These are phyloP conservation scores for Lepidochrysops patricia DNA, from an alignment of 2,888 invertebrate species.

Conservation along the genomic window DNA sequence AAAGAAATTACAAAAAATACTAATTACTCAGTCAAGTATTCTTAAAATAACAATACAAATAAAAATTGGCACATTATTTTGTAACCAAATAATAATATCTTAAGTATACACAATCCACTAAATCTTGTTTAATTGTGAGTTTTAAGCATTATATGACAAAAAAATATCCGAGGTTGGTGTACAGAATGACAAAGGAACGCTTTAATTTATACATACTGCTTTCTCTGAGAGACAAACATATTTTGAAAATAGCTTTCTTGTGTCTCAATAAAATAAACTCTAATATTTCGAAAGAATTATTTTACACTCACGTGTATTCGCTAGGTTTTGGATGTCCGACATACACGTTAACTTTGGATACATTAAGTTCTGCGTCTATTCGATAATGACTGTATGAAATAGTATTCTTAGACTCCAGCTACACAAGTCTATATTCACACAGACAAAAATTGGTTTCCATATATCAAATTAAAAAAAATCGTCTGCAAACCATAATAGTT, in stretches of 20 bases:
- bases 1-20: slow-evolving; percentile 23
- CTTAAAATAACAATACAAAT: slow-evolving; percentile 23
- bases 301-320: too few species aligned
- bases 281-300: too few species aligned
- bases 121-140: slow-evolving; percentile 16
- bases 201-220: not conserved
- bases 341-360: not conserved
- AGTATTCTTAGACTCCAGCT: not conserved
- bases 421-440: too few species aligned
- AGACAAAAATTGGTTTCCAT: not conserved
- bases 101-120: slow-evolving; percentile 10
- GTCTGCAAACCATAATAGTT: slow-evolving; percentile 15
- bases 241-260: too few species aligned
- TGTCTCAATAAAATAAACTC: too few species aligned
- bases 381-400: too few species aligned
- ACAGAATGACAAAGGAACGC: not conserved
- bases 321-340: too few species aligned
- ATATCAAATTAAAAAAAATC: not conserved
- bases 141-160: too few species aligned
- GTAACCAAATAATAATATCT: slow-evolving; percentile 19
- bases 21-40: slow-evolving; percentile 30
- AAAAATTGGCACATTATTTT: slow-evolving; percentile 24
- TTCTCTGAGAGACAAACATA: too few species aligned
- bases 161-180: not conserved
- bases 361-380: not conserved